A percentile compares a stretch with the other conserved stretches of the same genome.
Conservation (phyloP, 2,797 vertebrate genomes). For the Macropodus opercularis region DNA sequence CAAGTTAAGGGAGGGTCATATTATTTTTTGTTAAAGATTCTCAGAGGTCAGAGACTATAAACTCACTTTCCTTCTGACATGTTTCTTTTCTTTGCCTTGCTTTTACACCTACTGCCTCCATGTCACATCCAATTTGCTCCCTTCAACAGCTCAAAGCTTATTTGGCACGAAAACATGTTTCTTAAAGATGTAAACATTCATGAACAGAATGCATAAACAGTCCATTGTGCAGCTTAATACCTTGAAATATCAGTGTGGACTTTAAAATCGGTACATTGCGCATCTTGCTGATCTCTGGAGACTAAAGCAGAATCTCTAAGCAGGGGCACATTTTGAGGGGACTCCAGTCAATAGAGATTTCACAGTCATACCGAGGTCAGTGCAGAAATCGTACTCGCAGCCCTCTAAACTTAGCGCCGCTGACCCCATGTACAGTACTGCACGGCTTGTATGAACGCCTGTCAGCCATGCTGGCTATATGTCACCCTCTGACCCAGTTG, state of each 20-base stretch:
- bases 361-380: conserved; percentile 32
- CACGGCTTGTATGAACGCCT: conserved; percentile 42
- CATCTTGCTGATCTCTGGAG: conserved; percentile 16
- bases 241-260: conserved; percentile 22
- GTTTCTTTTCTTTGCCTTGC: neutral
- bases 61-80: conserved; percentile 20
- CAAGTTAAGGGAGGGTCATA: conserved; percentile 34
- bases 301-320: conserved; percentile 9
- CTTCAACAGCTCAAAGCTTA: conserved; percentile 16
- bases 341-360: conserved; percentile 37
- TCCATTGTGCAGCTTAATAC: conserved; percentile 12
- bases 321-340: conserved; percentile 23
- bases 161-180: conserved; percentile 43
- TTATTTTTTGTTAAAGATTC: conserved; percentile 45
- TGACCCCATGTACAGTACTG: conserved; percentile 26
- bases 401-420: conserved; percentile 26
- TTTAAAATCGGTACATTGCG: conserved; percentile 5
- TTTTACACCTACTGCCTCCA: neutral
- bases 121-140: conserved; percentile 6
- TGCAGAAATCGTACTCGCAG: conserved; percentile 17
- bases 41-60: conserved; percentile 42
- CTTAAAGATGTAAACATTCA: conserved; percentile 28
- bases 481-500: conserved; percentile 67
- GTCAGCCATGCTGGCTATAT: conserved; percentile 45
- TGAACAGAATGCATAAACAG: conserved; percentile 18